Evolutionary conservation across 2,888 invertebrate genomes (phyloP).

Genomic region (Tromatobia lineatoria): DNA sequence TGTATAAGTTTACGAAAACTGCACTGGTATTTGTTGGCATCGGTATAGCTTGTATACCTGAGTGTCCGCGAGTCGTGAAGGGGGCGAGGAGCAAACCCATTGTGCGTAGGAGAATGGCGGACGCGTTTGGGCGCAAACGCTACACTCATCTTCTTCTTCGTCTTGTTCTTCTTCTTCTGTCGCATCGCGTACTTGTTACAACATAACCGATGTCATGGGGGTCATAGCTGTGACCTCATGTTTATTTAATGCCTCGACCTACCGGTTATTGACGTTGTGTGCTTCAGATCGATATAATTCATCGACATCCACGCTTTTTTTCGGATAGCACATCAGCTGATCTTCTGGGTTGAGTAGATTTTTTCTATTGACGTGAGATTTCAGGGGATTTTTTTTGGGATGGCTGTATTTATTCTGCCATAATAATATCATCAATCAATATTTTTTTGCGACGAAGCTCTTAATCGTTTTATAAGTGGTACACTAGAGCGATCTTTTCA

Average conservation of each 20-base stretch:
- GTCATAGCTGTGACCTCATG: slow-evolving; percentile 70
- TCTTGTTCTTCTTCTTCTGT: slow-evolving; percentile 29
- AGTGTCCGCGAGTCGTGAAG: slow-evolving; percentile 32
- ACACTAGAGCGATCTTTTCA: no score
- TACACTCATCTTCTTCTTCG: slow-evolving; percentile 36
- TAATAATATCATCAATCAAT: slow-evolving; percentile 8
- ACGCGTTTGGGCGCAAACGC: slow-evolving; percentile 55
- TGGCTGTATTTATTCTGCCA: neutral
- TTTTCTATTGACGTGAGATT: neutral
- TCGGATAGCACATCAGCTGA: slow-evolving; percentile 1
- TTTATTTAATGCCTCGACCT: slow-evolving; percentile 70
- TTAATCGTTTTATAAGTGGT: neutral
- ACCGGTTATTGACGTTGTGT: slow-evolving; percentile 67
- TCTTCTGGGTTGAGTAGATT: neutral
- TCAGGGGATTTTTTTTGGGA: neutral
- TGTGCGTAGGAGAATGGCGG: slow-evolving; percentile 70
- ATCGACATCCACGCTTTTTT: slow-evolving; percentile 29
- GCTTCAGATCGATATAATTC: slow-evolving; percentile 61
- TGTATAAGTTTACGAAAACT: neutral
- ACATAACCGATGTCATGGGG: slow-evolving; percentile 69
- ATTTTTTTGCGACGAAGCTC: neutral
- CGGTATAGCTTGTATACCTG: slow-evolving; percentile 28
- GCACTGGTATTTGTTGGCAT: slow-evolving; percentile 1
- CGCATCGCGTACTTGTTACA: slow-evolving; percentile 45
- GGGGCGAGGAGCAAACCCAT: slow-evolving; percentile 52